Percentiles rank a stretch among this genome's conserved stretches.
phyloP scores from a whole-genome alignment of 30 jellyfish, hydroid and myxozoan genomes.

The Rhopilema esculentum region DNA sequence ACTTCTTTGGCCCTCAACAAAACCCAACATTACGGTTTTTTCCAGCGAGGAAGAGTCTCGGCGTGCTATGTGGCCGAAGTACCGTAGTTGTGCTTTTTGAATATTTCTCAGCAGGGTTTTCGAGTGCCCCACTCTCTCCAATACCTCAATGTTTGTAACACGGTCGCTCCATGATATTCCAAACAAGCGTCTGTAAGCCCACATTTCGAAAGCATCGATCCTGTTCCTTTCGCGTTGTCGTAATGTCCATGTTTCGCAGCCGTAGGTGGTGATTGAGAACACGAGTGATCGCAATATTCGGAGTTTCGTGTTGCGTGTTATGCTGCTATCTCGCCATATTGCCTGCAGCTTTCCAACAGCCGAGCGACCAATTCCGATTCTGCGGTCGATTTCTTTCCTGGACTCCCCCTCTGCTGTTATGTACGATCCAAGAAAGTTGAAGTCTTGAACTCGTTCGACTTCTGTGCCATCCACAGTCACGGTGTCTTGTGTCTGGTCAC shows the following conservation, averaged over 20 bases:
- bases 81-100: neutral
- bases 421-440: constrained; percentile 12
- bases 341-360: neutral
- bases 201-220: constrained; percentile 12
- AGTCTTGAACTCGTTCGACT: neutral
- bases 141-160: neutral
- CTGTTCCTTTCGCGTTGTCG: constrained; percentile 9
- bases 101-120: neutral
- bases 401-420: neutral
- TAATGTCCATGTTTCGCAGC: constrained; percentile 12
- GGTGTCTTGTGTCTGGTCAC: neutral
- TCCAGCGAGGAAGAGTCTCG: constrained; percentile 9
- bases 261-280: constrained; percentile 1
- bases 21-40: neutral
- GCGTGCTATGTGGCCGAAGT: constrained; percentile 34
- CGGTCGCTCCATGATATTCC: constrained; percentile 3
- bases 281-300: neutral
- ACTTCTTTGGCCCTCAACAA: neutral
- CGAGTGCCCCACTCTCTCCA: neutral
- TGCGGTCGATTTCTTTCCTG: constrained; percentile 8
- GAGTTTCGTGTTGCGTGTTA: neutral
- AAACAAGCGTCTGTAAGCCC: constrained; percentile 1
- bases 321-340: neutral
- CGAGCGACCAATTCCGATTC: constrained; percentile 11
- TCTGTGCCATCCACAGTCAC: constrained; percentile 2